Base-by-base conservation (phyloP, 2,888 invertebrate genomes). In the Acanthacorydalis orientalis region DNA sequence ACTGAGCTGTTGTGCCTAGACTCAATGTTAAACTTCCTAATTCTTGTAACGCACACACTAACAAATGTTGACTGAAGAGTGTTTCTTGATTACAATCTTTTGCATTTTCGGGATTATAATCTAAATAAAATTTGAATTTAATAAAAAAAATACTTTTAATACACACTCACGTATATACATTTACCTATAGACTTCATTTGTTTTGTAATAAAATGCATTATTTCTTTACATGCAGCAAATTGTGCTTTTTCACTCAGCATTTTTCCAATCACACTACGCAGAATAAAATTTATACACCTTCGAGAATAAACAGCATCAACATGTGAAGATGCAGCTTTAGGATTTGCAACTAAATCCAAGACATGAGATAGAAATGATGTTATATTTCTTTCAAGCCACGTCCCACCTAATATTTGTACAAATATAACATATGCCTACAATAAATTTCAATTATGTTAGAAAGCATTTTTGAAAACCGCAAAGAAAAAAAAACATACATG, bases 201-300 rank as follows among this genome's bases (percentile, higher is more conserved):
- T 59, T 91, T 90, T 39, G 87, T 78, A 48, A 97, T 82, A 47
- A 95, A 82, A 54, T 85, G 83, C 53, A 91, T 83, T 47, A 98
- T 82, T 67, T 96, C 93, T 60, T 92, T 90, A 60, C 91, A 89
- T 0, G 96, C 96, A 0, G 89, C 85, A 32, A 90, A 82, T 66
- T 98, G 98, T 8, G 96, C 93, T 57, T 95, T 95, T 68, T 98
- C 98, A 0, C 95, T 90, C 16, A 98, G 73, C 78, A 97, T 83
- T 63, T 89, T 86, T 0, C 97, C 95, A 35, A 97, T 74, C 1
- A 92, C 83, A 51, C 89, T 85, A 44, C 93, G 78, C 48, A 97
- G 70, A 54, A 97, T 91, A 64, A 93, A 98, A 62, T 88, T 89
- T 51, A 97, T 89, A 64, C 97, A 98, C 67, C 95, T 95, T 55